These are phyloP conservation scores for Cosmopolites sordidus DNA, from an alignment of 2,888 invertebrate species.

Conservation along the genomic window DNA sequence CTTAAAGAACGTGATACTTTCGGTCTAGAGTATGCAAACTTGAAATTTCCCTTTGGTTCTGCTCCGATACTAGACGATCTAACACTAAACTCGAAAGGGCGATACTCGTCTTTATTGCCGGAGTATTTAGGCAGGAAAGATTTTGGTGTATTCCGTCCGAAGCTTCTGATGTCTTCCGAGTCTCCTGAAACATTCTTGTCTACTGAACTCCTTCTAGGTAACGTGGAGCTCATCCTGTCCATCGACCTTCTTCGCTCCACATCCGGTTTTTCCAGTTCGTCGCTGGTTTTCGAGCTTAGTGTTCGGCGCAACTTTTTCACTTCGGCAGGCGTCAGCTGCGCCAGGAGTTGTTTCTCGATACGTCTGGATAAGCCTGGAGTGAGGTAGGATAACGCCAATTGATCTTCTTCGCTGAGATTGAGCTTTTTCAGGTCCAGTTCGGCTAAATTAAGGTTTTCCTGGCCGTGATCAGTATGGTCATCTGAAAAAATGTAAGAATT, in stretches of 20 bases:
- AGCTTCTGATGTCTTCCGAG: constrained; percentile 13
- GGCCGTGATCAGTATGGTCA: constrained; percentile 22
- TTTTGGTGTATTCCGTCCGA: constrained; percentile 20
- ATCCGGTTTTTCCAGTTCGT: constrained; percentile 26
- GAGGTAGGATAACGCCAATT: constrained; percentile 63
- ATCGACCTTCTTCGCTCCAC: constrained; percentile 29
- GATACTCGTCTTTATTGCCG: constrained; percentile 27
- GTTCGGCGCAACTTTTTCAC: constrained; percentile 64
- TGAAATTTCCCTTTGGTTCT: constrained; percentile 34
- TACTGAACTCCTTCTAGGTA: constrained; percentile 48
- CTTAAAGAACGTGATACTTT: constrained; percentile 36
- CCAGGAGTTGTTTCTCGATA: constrained; percentile 66
- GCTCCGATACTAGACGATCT: constrained; percentile 37
- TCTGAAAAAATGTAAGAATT: constrained; percentile 38
- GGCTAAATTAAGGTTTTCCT: constrained; percentile 48
- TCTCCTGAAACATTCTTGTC: too few relatives aligned
- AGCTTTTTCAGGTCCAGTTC: constrained; percentile 64
- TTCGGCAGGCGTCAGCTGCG: constrained; percentile 66
- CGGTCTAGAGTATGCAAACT: constrained; percentile 32
- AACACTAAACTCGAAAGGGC: constrained; percentile 32
- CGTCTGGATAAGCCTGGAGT: constrained; percentile 68
- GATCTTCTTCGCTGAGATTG: constrained; percentile 65
- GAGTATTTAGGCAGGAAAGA: constrained; percentile 39
- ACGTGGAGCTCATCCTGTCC: constrained; percentile 39
- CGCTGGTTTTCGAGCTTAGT: constrained; percentile 51